Conservation (phyloP, 2,113 vertebrate genomes). For the Gymnobelideus leadbeateri region DNA sequence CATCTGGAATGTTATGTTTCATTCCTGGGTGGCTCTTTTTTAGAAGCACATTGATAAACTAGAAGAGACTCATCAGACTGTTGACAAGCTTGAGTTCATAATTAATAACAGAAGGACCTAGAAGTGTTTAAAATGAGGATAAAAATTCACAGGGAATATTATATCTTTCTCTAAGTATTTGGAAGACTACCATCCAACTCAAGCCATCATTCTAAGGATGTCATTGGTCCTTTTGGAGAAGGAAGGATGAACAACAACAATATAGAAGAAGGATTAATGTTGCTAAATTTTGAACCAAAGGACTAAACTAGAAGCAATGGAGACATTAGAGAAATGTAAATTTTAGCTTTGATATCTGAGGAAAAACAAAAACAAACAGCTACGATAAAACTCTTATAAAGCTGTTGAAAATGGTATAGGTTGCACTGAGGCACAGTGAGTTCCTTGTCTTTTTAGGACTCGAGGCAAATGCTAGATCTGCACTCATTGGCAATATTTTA, state of each 20-base stretch:
- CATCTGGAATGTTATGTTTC: not conserved
- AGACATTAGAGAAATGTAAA: not conserved
- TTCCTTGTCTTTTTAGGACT: not conserved
- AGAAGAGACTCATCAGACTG: not conserved
- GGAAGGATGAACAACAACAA: not conserved
- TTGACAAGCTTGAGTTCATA: not conserved
- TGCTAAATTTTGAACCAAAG: not conserved
- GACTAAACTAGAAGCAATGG: not conserved
- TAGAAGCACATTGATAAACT: not conserved
- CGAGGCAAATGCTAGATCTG: not conserved
- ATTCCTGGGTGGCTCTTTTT: not conserved
- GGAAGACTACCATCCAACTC: not conserved
- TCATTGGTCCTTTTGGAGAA: not conserved
- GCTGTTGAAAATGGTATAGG: not conserved
- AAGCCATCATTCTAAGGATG: not conserved
- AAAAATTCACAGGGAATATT: not conserved
- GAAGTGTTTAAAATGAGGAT: not conserved
- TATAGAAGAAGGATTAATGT: not conserved
- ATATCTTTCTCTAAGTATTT: not conserved
- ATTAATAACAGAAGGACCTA: not conserved
- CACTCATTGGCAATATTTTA: not conserved
- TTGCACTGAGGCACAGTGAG: not conserved
- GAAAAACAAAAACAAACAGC: not conserved
- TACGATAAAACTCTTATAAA: not conserved
- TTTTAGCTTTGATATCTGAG: not conserved